Evolutionary conservation across 2,888 invertebrate species (phyloP).

Genomic region (Limnephilus rhombicus): DNA sequence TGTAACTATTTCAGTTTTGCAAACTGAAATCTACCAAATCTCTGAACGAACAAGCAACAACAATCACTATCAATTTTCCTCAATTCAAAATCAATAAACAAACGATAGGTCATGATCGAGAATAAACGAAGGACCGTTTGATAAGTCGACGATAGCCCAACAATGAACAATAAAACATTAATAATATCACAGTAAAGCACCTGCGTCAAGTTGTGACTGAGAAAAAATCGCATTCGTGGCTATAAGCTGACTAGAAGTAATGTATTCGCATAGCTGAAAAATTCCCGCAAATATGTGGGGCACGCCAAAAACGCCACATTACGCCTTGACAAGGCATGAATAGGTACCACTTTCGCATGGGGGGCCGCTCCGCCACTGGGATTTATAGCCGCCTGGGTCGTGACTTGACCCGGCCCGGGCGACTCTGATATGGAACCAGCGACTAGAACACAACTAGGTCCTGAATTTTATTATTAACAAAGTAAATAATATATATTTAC

Average conservation of each 20-base stretch:
- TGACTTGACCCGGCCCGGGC: constrained; percentile 49
- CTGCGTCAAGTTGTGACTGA: background rate
- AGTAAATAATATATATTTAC: background rate
- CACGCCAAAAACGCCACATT: constrained; percentile 44
- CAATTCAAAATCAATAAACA: background rate
- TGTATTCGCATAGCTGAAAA: constrained; percentile 21
- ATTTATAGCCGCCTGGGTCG: constrained; percentile 59
- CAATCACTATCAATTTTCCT: background rate
- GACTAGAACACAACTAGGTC: background rate
- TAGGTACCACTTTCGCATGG: constrained; percentile 17
- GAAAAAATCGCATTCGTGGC: constrained; percentile 8
- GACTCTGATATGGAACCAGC: background rate
- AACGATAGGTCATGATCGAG: background rate
- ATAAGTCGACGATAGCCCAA: background rate
- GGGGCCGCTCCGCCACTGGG: constrained; percentile 41
- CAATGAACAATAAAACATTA: background rate
- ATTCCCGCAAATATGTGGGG: constrained; percentile 50
- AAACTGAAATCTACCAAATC: background rate
- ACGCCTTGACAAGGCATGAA: constrained; percentile 7
- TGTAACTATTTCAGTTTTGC: background rate
- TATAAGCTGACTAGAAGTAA: background rate
- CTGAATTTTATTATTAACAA: background rate
- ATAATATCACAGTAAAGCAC: background rate
- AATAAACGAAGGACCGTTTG: background rate
- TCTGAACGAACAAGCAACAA: background rate